A percentile compares a stretch with the other conserved stretches of the same genome.
These are phyloP conservation scores for Empidonax traillii DNA, from an alignment of 2,113 vertebrate genomes.

Conservation along the genomic window DNA sequence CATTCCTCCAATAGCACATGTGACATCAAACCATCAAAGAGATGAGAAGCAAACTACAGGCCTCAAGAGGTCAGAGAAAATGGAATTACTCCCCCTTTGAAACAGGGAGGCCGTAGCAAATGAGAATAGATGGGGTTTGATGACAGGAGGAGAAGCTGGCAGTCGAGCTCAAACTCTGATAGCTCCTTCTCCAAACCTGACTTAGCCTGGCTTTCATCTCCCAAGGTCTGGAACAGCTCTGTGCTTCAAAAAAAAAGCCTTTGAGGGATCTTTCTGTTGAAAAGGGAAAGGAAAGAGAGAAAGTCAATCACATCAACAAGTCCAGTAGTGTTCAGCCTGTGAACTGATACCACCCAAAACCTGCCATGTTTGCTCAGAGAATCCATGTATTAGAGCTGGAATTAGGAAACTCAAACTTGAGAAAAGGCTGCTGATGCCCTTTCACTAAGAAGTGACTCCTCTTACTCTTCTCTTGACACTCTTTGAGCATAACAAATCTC, in stretches of 20 bases:
- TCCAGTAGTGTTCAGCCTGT: neutral
- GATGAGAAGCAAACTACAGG: neutral
- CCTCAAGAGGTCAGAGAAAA: neutral
- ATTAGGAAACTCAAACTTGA: neutral
- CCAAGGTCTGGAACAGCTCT: neutral
- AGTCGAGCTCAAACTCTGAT: neutral
- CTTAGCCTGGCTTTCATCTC: conserved; percentile 3
- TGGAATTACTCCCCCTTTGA: conserved; percentile 10
- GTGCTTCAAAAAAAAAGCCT: neutral
- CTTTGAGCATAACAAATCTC: neutral
- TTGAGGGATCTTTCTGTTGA: neutral
- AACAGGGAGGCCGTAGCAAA: neutral
- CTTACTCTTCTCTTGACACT: neutral
- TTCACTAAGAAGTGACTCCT: neutral
- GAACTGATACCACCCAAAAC: neutral
- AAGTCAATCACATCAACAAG: neutral
- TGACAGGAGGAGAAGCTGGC: conserved; percentile 3
- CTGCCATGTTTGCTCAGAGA: neutral
- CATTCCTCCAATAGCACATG: neutral
- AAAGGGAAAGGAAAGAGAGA: neutral
- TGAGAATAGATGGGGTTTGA: neutral
- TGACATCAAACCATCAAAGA: neutral
- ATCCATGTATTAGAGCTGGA: neutral
- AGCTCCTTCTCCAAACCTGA: neutral
- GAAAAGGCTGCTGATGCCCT: neutral